A percentile compares a stretch with the other conserved stretches of the same genome.
Conservation (phyloP, 2,113 vertebrate genomes). For the Podocnemis expansa region DNA sequence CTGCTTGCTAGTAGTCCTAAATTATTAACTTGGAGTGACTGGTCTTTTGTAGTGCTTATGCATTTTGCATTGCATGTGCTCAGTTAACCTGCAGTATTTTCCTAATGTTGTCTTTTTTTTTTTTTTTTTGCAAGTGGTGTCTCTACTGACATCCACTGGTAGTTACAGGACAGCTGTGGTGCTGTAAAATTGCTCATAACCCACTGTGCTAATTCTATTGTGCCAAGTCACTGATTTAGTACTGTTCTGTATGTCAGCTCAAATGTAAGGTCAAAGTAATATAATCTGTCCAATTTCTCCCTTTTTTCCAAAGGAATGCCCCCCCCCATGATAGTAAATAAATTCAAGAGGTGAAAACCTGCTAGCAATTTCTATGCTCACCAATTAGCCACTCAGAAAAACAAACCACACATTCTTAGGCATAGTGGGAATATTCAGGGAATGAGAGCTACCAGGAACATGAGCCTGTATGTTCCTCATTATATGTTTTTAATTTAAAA, state of each 20-base stretch:
- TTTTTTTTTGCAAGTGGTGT: constrained; percentile 37
- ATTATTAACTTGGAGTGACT: not conserved
- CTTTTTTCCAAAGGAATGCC: constrained; percentile 34
- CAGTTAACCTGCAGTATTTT: constrained; percentile 2
- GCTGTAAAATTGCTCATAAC: constrained; percentile 29
- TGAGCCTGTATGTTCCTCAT: constrained; percentile 49
- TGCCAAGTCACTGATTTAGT: constrained; percentile 70
- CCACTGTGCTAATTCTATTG: constrained; percentile 52
- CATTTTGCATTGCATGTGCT: not conserved
- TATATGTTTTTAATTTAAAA: constrained; percentile 1
- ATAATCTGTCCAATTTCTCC: constrained; percentile 57
- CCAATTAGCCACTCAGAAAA: constrained; percentile 60
- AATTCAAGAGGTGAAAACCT: constrained; percentile 63
- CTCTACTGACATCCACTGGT: constrained; percentile 74
- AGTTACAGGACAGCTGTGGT: constrained; percentile 27
- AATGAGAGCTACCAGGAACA: constrained; percentile 40
- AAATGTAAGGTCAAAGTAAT: constrained; percentile 66
- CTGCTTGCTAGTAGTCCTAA: not conserved
- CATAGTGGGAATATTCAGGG: constrained; percentile 53
- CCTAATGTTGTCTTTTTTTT: constrained; percentile 47
- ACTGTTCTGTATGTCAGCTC: constrained; percentile 50
- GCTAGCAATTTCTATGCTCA: constrained; percentile 41
- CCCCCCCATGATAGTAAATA: constrained; percentile 59
- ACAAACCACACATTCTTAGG: constrained; percentile 60
- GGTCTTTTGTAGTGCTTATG: not conserved